A percentile compares a stretch with the other conserved stretches of the same genome.
These are phyloP conservation scores for Harpalus rubripes DNA, from an alignment of 2,888 invertebrate genomes.

Conservation along the genomic window DNA sequence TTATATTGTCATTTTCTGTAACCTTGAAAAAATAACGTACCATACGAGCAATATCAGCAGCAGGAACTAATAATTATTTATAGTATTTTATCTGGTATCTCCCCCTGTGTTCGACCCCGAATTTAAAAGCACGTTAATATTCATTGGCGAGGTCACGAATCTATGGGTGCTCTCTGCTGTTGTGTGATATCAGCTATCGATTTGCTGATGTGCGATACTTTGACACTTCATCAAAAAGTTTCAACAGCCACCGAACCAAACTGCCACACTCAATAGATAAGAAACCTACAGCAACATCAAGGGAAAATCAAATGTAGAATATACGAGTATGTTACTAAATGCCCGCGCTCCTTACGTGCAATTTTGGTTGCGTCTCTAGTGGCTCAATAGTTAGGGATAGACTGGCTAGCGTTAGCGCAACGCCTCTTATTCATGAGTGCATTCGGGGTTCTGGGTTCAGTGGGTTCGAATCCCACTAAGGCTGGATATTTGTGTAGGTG, in stretches of 20 bases:
- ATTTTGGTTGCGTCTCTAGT: background rate
- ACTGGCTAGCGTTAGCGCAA: background rate
- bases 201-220: slow-evolving; percentile 44
- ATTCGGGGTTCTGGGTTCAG: too few relatives aligned
- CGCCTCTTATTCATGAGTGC: background rate
- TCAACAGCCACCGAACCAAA: background rate
- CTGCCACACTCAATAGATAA: background rate
- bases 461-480: too few relatives aligned
- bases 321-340: background rate
- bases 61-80: background rate
- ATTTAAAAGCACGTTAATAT: slow-evolving; percentile 33
- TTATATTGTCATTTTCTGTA: background rate
- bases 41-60: background rate
- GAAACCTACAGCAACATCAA: background rate
- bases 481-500: too few relatives aligned
- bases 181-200: slow-evolving; percentile 26
- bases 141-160: slow-evolving; percentile 25
- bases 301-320: background rate
- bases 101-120: background rate
- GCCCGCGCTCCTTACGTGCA: background rate
- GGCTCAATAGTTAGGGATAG: too few relatives aligned
- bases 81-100: background rate
- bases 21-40: background rate
- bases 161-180: background rate
- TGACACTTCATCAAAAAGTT: slow-evolving; percentile 48